These are phyloP conservation scores for Onychomys arenicola DNA, from an alignment of 2,797 vertebrate species.

Conservation along the genomic window DNA sequence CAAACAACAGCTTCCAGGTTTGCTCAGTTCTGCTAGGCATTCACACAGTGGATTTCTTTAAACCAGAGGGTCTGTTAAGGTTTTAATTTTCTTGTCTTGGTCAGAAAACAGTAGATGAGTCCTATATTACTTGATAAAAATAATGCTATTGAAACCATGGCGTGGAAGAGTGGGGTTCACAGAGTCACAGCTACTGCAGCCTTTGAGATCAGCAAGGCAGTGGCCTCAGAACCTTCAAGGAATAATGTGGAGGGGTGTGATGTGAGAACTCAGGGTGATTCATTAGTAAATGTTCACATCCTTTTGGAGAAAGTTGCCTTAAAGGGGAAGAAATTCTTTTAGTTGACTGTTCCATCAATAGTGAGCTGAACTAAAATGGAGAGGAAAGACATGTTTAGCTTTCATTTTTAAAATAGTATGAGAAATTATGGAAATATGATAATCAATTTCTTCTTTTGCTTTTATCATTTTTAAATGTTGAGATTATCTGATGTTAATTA, in stretches of 20 bases:
- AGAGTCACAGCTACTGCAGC: not conserved
- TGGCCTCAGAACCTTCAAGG: not conserved
- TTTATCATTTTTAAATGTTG: slow-evolving; percentile 41
- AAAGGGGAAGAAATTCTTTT: not conserved
- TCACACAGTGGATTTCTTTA: slow-evolving; percentile 78
- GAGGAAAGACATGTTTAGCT: slow-evolving; percentile 20
- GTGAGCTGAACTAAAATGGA: slow-evolving; percentile 32
- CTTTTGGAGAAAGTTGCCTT: not conserved
- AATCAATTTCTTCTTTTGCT: not conserved
- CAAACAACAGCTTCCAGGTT: slow-evolving; percentile 80
- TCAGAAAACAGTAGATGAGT: slow-evolving; percentile 65
- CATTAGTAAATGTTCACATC: not conserved
- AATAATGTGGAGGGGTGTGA: not conserved
- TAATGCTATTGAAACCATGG: slow-evolving; percentile 52
- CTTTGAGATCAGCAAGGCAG: not conserved
- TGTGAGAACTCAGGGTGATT: not conserved
- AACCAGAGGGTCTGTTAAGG: slow-evolving; percentile 78
- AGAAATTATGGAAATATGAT: not conserved
- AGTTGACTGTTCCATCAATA: not conserved
- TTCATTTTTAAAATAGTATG: not conserved
- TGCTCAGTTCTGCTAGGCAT: slow-evolving; percentile 76
- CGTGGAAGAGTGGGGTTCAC: not conserved
- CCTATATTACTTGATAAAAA: slow-evolving; percentile 62
- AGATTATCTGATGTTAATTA: not conserved
- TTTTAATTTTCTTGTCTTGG: slow-evolving; percentile 82